These are phyloP conservation scores for Embiotoca jacksoni DNA, from an alignment of 2,113 vertebrate genomes.

Conservation along the genomic window DNA sequence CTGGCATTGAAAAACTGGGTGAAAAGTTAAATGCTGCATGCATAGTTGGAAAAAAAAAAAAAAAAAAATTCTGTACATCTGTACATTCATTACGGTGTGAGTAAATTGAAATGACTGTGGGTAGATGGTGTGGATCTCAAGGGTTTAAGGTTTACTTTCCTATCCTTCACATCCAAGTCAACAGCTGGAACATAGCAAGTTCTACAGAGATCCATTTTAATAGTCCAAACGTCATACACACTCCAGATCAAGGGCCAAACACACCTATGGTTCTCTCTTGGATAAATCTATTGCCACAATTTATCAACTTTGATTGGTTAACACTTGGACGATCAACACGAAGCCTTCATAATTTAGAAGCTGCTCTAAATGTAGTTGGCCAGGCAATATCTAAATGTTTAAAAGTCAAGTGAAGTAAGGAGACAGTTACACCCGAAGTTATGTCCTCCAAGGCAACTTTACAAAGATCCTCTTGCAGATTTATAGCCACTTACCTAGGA, in stretches of 20 bases:
- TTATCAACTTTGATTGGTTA: slow-evolving; percentile 73
- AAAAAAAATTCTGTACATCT: slow-evolving; percentile 21
- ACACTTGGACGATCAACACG: slow-evolving; percentile 68
- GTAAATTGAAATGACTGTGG: slow-evolving; percentile 25
- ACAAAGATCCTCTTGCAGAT: slow-evolving; percentile 80
- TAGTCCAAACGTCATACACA: slow-evolving; percentile 64
- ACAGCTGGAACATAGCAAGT: slow-evolving; percentile 64
- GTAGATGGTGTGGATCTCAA: slow-evolving; percentile 17
- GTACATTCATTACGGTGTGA: not conserved
- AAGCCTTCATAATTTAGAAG: slow-evolving; percentile 75
- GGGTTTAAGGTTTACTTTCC: slow-evolving; percentile 8
- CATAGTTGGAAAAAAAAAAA: not conserved
- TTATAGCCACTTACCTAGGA: slow-evolving; percentile 86
- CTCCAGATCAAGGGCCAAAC: slow-evolving; percentile 63
- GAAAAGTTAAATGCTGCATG: slow-evolving; percentile 12
- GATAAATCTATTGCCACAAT: slow-evolving; percentile 65
- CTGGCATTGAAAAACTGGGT: slow-evolving; percentile 16
- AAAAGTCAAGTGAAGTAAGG: slow-evolving; percentile 82
- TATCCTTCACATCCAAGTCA: slow-evolving; percentile 35
- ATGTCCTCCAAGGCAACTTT: slow-evolving; percentile 84
- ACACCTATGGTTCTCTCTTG: slow-evolving; percentile 43
- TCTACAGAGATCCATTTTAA: slow-evolving; percentile 44
- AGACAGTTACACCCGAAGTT: slow-evolving; percentile 80
- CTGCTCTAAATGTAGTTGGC: slow-evolving; percentile 71
- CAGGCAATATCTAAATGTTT: slow-evolving; percentile 79